A percentile compares a stretch with the other conserved stretches of the same genome.
phyloP scores from a whole-genome alignment of 2,113 vertebrate genomes.

The Euleptes europaea region DNA sequence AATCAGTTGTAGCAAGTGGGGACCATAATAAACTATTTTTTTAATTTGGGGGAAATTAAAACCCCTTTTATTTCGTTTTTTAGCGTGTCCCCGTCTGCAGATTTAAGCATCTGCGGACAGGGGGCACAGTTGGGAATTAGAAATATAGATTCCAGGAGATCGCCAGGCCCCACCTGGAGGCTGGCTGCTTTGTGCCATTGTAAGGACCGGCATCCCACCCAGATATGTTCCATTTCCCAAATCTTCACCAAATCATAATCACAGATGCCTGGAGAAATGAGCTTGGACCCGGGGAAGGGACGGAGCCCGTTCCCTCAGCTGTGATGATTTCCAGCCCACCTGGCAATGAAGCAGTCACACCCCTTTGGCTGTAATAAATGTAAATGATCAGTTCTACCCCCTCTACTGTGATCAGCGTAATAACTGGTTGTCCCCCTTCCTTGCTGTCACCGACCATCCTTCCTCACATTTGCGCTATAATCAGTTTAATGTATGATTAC shows the following conservation, averaged over 20 bases:
- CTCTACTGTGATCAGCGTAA: too few species aligned
- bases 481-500: slow-evolving; percentile 15
- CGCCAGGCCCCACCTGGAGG: too few species aligned
- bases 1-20: too few species aligned
- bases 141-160: too few species aligned
- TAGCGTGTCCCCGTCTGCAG: too few species aligned
- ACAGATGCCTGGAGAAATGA: neutral
- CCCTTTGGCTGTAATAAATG: neutral
- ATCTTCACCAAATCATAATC: neutral
- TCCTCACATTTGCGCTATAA: neutral
- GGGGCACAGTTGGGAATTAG: too few species aligned
- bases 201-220: too few species aligned
- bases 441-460: neutral
- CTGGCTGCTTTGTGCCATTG: too few species aligned
- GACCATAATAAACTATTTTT: too few species aligned
- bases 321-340: neutral
- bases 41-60: too few species aligned
- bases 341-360: neutral
- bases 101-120: too few species aligned
- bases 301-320: neutral
- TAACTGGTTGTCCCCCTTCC: neutral
- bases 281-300: neutral
- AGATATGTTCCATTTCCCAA: neutral
- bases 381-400: neutral
- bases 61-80: too few species aligned